Percentiles rank a stretch among this genome's conserved stretches.
phyloP scores from a whole-genome alignment of 2,888 invertebrate genomes.

The Flabesymbios commensalis region DNA sequence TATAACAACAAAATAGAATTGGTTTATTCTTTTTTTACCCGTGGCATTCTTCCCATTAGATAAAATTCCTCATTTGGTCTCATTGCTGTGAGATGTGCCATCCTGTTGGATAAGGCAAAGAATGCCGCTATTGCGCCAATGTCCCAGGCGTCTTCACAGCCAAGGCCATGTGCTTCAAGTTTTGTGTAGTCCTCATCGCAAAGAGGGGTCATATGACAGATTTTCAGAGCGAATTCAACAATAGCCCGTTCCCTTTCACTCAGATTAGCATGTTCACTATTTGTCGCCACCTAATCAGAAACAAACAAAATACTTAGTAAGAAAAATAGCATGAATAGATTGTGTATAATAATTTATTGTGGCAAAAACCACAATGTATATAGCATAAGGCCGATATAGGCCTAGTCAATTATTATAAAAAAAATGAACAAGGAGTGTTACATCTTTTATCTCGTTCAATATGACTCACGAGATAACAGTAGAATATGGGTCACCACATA shows the following conservation, averaged over 20 bases:
- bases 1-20: too few relatives aligned
- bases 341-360: too few relatives aligned
- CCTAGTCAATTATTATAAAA: too few relatives aligned
- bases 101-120: slow-evolving; percentile 51
- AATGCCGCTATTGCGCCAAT: slow-evolving; percentile 48
- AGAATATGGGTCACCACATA: too few relatives aligned
- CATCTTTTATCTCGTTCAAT: too few relatives aligned
- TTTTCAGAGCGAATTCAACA: slow-evolving; percentile 44
- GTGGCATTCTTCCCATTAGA: slow-evolving; percentile 47
- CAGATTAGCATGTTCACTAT: slow-evolving; percentile 45
- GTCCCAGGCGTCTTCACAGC: slow-evolving; percentile 51
- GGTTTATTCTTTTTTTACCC: too few relatives aligned
- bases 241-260: slow-evolving; percentile 46
- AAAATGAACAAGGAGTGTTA: too few relatives aligned
- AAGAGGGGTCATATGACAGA: slow-evolving; percentile 41
- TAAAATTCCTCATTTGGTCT: slow-evolving; percentile 51
- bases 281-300: slow-evolving; percentile 48
- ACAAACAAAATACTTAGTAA: too few relatives aligned
- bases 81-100: slow-evolving; percentile 46
- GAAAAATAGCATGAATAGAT: too few relatives aligned
- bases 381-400: too few relatives aligned
- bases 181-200: slow-evolving; percentile 38
- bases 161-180: slow-evolving; percentile 42
- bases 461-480: too few relatives aligned
- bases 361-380: too few relatives aligned